These are phyloP conservation scores for Argyresthia albistria DNA, from an alignment of 2,888 invertebrate species.

Conservation along the genomic window DNA sequence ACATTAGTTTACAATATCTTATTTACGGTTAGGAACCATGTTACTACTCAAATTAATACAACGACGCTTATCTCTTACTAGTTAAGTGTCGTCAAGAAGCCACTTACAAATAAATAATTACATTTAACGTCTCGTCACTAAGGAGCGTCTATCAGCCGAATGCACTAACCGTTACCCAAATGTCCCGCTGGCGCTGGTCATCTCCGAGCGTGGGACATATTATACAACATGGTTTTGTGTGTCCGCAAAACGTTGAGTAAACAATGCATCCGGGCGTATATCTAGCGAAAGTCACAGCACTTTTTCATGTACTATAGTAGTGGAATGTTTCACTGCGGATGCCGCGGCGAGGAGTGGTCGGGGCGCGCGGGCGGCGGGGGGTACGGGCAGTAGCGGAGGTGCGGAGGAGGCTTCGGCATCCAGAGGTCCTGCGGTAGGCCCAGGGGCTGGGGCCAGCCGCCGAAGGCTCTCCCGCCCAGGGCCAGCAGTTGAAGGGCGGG, in stretches of 20 bases:
- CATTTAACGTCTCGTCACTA: too few species aligned
- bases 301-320: slow-evolving; percentile 14
- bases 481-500: slow-evolving; percentile 54
- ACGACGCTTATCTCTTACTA: too few species aligned
- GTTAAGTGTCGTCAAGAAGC: too few species aligned
- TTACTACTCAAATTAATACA: slow-evolving; percentile 25
- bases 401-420: slow-evolving; percentile 86
- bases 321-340: slow-evolving; percentile 41
- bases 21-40: slow-evolving; percentile 64
- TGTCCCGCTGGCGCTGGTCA: too few species aligned
- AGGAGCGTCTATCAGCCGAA: too few species aligned
- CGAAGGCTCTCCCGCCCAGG: slow-evolving; percentile 82
- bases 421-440: slow-evolving; percentile 91
- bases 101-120: too few species aligned
- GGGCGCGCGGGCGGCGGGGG: slow-evolving; percentile 55
- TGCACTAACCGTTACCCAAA: too few species aligned
- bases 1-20: slow-evolving; percentile 19
- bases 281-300: slow-evolving; percentile 29
- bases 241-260: not conserved
- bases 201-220: too few species aligned
- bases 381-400: slow-evolving; percentile 74
- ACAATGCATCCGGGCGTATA: too few species aligned
- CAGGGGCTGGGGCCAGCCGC: slow-evolving; percentile 90
- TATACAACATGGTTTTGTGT: too few species aligned
- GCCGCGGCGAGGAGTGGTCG: slow-evolving; percentile 49